These are phyloP conservation scores for Ariolimax columbianus DNA, from an alignment of 2,888 invertebrate species.

Conservation along the genomic window DNA sequence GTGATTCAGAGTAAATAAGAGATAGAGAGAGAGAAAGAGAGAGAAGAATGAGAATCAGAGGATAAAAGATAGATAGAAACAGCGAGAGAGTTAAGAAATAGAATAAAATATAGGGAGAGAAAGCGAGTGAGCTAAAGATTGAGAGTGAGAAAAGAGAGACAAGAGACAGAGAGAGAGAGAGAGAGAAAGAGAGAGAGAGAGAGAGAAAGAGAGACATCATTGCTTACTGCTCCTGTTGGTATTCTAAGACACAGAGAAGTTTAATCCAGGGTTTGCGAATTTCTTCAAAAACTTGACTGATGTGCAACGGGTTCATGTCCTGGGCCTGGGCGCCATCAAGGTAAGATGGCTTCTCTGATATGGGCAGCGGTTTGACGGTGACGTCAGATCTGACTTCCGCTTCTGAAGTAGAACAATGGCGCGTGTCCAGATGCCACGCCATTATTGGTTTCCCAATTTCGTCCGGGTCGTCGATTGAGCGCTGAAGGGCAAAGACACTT, in stretches of 20 bases:
- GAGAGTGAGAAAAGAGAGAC: no score
- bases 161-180: neutral
- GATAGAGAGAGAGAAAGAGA: neutral
- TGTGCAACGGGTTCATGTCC: neutral
- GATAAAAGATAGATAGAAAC: no score
- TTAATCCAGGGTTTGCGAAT: conserved; percentile 34
- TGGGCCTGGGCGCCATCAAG: neutral
- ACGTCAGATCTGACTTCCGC: neutral
- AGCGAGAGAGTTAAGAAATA: neutral
- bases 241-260: conserved; percentile 15
- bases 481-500: neutral
- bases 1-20: neutral
- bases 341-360: neutral
- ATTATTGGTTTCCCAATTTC: conserved; percentile 25
- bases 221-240: conserved; percentile 33
- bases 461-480: conserved; percentile 26
- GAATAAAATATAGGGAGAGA: no score
- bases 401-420: neutral
- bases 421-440: neutral
- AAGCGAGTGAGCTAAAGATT: no score
- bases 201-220: no score
- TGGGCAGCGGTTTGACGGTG: neutral
- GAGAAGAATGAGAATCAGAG: no score
- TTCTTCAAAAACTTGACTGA: conserved; percentile 17
- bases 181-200: neutral